These are phyloP conservation scores for Chiroxiphia lanceolata DNA, from an alignment of 2,797 vertebrate species.

Conservation along the genomic window DNA sequence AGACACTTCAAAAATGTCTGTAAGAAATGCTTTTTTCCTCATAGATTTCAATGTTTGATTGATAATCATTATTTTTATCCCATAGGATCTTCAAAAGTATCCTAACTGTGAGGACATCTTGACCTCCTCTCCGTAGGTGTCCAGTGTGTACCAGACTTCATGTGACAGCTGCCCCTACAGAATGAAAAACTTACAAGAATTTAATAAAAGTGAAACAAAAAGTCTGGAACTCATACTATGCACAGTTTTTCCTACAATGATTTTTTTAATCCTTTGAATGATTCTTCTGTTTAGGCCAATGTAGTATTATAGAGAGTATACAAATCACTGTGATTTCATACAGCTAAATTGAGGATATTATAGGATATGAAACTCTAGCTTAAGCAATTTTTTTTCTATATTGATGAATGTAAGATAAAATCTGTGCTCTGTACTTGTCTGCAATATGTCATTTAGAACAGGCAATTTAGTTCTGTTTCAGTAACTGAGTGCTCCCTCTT, in stretches of 20 bases:
- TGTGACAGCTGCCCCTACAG: not conserved
- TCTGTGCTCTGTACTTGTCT: not conserved
- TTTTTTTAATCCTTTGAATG: not conserved
- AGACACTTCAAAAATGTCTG: not conserved
- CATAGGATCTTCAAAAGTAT: not conserved
- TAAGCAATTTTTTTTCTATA: not conserved
- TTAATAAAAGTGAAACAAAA: not conserved
- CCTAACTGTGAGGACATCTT: not conserved
- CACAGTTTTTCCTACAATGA: not conserved
- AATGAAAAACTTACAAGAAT: not conserved
- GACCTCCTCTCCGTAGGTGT: not conserved
- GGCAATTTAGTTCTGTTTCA: not conserved
- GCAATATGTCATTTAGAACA: not conserved
- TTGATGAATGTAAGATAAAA: not conserved
- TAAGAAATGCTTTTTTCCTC: not conserved
- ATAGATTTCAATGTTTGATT: not conserved
- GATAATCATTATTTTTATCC: not conserved
- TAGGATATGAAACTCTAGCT: not conserved
- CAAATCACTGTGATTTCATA: not conserved
- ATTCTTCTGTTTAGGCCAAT: not conserved
- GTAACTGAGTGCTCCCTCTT: not conserved
- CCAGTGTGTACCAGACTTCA: not conserved
- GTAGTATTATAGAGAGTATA: not conserved
- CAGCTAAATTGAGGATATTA: not conserved
- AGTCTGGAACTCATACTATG: not conserved